Base-by-base conservation (phyloP, 2,113 vertebrate genomes). In the Semnornis frantzii region DNA sequence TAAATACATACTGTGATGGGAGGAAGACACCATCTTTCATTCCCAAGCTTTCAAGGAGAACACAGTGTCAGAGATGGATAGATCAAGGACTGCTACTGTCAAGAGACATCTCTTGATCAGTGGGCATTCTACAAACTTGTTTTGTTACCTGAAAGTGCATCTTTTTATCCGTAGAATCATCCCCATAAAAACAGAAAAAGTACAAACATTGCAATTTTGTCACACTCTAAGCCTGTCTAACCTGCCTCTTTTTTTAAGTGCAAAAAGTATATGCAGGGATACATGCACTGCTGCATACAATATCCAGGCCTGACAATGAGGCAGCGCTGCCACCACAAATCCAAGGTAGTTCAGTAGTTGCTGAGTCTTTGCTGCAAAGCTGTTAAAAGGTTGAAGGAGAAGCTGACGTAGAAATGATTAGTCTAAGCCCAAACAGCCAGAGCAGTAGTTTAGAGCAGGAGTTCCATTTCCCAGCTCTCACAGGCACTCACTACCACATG, bases 91-190 rank as follows among this genome's bases (percentile, higher is more conserved):
- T 2, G 18, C 68, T 82, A 85, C 73, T 87, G 70, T 76, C n/a
- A 55, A 85, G 60, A 73, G 89, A 81, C 24, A 87, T 76, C 19
- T 78, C 52, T n/a, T 57, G 2, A 65, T 87, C 30, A 68, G 28
- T 2, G 93, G 82, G 82, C 75, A 48, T 80, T 95, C 73, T 82
- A 74, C 59, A 80, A 89, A 90, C 71, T 64, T 54, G 25, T 94
- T 73, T 88, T 8, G 3, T 78, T 86, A 92, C 37, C 54, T 69
- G 85, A 96, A 97, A 96, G 93, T 96, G 96, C 92, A 88, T 90
- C 48, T 90, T 93, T 79, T 31, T 83, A 78, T 94, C 72, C 83
- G 57, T 69, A 93, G 62, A 94, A 76, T 93, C 62, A 94, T 95
- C 91, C 94, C 96, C 95, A 65, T 90, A 85, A 78, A 91, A 89